Percentiles rank a stretch among this genome's conserved stretches.
phyloP scores from a whole-genome alignment of 2,797 vertebrate genomes.

The Rhadinocentrus ornatus region DNA sequence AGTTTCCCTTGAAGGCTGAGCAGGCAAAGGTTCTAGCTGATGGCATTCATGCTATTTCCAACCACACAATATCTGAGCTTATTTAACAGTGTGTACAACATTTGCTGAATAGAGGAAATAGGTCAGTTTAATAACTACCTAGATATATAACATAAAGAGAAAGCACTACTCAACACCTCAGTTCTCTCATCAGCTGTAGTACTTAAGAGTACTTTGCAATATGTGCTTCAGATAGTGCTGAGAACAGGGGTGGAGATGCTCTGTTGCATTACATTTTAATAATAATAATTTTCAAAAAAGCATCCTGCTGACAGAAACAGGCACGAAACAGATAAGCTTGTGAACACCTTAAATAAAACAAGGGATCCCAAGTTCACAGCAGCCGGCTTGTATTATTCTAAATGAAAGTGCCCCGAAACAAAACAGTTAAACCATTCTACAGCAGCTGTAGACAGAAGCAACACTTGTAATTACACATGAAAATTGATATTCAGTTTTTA shows the following conservation, averaged over 20 bases:
- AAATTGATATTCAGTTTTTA: background rate
- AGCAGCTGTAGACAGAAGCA: background rate
- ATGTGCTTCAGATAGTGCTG: background rate
- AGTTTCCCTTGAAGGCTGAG: constrained; percentile 12
- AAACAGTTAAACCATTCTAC: background rate
- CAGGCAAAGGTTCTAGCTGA: background rate
- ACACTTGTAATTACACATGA: background rate
- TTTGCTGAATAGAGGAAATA: background rate
- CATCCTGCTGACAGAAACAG: constrained; percentile 3
- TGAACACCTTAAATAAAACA: background rate
- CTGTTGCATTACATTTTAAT: too few species aligned
- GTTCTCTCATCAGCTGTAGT: background rate
- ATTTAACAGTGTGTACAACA: background rate
- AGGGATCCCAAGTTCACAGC: background rate
- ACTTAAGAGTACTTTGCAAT: background rate
- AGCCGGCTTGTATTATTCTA: background rate
- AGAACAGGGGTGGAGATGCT: background rate
- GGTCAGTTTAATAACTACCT: background rate
- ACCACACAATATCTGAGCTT: background rate
- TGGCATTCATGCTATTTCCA: too few species aligned
- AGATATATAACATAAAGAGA: background rate
- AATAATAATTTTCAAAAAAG: background rate
- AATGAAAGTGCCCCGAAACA: background rate
- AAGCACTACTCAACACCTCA: background rate
- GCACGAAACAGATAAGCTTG: background rate